Evolutionary conservation across 2,797 vertebrate genomes (phyloP).

Genomic region (Acanthornis magna): DNA sequence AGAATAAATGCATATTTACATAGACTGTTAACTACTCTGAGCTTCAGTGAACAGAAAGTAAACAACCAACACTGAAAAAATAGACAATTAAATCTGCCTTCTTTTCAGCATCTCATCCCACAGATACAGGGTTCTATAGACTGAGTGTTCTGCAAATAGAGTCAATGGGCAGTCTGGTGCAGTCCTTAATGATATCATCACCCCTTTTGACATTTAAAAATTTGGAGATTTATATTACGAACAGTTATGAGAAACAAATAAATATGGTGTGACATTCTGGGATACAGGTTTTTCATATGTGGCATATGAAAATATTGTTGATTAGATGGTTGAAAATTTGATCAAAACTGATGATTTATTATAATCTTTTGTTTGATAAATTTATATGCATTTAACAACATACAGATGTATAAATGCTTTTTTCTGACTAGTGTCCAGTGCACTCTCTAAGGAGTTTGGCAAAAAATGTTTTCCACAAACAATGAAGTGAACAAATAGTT

Average conservation of each 20-base stretch:
- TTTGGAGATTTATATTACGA: neutral
- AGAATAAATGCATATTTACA: constrained; percentile 59
- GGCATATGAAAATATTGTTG: neutral
- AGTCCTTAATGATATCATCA: constrained; percentile 10
- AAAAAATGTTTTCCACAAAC: neutral
- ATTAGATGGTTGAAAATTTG: neutral
- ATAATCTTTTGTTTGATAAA: constrained; percentile 17
- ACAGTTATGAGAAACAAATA: neutral
- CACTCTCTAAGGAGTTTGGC: neutral
- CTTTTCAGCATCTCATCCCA: constrained; percentile 45
- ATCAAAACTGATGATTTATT: constrained; percentile 25
- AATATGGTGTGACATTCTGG: neutral
- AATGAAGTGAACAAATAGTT: constrained; percentile 41
- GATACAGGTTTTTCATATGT: neutral
- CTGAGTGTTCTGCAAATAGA: neutral
- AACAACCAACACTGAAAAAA: constrained; percentile 54
- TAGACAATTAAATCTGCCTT: constrained; percentile 44
- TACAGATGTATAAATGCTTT: neutral
- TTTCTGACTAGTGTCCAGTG: constrained; percentile 22
- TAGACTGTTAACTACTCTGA: constrained; percentile 31
- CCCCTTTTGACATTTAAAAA: neutral
- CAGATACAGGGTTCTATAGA: constrained; percentile 21
- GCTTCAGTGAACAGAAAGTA: constrained; percentile 35
- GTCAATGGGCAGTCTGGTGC: neutral
- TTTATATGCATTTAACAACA: neutral